Evolutionary conservation across 2,888 invertebrate genomes (phyloP).

Genomic region (Sphaerophoria taeniata): DNA sequence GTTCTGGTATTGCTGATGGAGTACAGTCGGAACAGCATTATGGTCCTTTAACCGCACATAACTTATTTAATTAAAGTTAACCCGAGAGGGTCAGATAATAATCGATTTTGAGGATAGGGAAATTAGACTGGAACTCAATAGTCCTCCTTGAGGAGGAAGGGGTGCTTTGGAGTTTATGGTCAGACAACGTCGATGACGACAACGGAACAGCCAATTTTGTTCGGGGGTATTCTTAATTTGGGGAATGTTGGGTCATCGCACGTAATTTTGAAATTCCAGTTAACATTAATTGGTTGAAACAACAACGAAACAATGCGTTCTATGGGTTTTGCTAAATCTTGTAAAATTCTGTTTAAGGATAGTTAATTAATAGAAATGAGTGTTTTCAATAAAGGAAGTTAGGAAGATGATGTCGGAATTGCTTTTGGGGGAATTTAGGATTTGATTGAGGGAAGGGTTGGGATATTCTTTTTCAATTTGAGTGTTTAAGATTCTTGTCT

Average conservation of each 20-base stretch:
- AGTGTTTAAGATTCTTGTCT: no score
- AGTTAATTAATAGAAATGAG: constrained; percentile 32
- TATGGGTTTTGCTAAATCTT: neutral
- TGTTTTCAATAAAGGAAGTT: constrained; percentile 1
- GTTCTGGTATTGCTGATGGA: neutral
- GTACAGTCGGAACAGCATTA: neutral
- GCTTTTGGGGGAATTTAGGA: neutral
- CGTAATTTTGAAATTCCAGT: constrained; percentile 54
- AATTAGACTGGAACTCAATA: constrained; percentile 45
- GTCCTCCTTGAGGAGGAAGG: neutral
- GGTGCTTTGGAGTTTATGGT: constrained; percentile 5
- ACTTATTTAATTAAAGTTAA: constrained; percentile 70
- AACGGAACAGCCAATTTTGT: neutral
- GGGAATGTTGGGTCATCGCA: constrained; percentile 26
- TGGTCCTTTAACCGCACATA: constrained; percentile 60
- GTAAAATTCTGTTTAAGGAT: neutral
- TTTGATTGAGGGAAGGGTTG: no score
- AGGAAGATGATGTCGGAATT: neutral
- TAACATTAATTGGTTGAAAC: constrained; percentile 34
- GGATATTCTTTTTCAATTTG: no score
- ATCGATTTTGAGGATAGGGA: constrained; percentile 62
- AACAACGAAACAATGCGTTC: constrained; percentile 1
- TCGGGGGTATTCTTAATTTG: no score
- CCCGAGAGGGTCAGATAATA: constrained; percentile 68
- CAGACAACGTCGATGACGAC: neutral